phyloP scores from a whole-genome alignment of 2,113 vertebrate species.

The Saguinus imperator region DNA sequence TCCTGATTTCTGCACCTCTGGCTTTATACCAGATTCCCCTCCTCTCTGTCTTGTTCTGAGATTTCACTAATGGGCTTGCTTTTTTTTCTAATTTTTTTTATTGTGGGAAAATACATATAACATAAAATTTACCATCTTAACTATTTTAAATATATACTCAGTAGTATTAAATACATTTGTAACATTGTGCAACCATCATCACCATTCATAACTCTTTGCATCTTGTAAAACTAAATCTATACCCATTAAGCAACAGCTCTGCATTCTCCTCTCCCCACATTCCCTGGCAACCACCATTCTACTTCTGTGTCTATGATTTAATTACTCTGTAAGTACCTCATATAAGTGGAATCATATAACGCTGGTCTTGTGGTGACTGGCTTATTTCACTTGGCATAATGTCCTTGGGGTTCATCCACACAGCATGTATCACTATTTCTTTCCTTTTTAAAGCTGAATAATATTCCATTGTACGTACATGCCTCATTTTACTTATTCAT shows the following conservation, averaged over 20 bases:
- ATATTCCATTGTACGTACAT: accelerated
- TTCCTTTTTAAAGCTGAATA: background rate
- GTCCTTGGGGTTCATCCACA: too few relatives aligned
- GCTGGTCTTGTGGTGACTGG: too few relatives aligned
- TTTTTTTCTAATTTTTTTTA: background rate
- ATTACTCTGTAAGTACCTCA: background rate
- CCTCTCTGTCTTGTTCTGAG: background rate
- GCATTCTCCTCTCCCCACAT: background rate
- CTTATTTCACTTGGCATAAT: too few relatives aligned
- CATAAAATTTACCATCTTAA: background rate
- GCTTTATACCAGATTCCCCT: background rate
- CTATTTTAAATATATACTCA: background rate
- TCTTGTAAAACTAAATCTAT: background rate
- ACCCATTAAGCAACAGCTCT: background rate
- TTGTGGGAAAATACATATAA: background rate
- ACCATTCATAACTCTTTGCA: background rate
- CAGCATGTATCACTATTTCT: background rate
- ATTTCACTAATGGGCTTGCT: background rate
- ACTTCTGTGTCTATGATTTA: background rate
- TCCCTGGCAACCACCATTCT: background rate
- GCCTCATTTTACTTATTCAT: background rate
- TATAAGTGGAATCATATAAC: background rate
- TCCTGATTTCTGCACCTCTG: background rate
- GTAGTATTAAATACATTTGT: background rate
- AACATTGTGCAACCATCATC: background rate